phyloP scores from a whole-genome alignment of 2,888 invertebrate species.

The Phortica okadai region DNA sequence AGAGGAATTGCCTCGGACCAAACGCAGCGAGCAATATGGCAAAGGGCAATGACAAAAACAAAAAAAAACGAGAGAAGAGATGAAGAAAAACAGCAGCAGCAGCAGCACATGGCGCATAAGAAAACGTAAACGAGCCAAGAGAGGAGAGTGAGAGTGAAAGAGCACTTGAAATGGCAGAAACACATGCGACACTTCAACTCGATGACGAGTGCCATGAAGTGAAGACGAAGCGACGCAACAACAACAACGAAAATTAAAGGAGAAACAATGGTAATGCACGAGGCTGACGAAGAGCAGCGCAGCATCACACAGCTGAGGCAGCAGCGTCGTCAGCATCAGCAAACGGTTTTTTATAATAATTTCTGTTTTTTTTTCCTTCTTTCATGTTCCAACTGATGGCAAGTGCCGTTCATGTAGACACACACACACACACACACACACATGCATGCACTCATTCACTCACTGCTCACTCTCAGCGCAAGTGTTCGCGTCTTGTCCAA shows the following conservation, averaged over 20 bases:
- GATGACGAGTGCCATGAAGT: conserved; percentile 12
- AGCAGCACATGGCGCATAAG: background rate
- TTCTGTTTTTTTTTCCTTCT: background rate
- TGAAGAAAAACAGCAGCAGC: background rate
- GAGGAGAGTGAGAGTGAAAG: background rate
- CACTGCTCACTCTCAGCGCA: background rate
- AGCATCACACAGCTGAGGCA: background rate
- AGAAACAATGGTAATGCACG: background rate
- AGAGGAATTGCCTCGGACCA: conserved; percentile 28
- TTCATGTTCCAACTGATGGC: background rate
- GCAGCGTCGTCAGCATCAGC: conserved; percentile 2
- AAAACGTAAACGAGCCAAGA: background rate
- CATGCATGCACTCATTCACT: background rate
- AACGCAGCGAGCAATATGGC: background rate
- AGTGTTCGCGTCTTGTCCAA: conserved; percentile 7
- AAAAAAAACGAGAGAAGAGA: background rate
- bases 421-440: conserved; percentile 9
- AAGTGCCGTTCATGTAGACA: background rate
- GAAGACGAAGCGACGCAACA: background rate
- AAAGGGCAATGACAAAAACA: conserved; percentile 21
- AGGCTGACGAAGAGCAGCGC: background rate
- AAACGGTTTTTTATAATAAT: conserved; percentile 23
- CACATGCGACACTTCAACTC: conserved; percentile 60
- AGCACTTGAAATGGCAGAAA: conserved; percentile 54
- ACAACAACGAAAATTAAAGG: background rate